phyloP scores from a whole-genome alignment of 1,140 invertebrate species.

The Dendrolimus punctatus region DNA sequence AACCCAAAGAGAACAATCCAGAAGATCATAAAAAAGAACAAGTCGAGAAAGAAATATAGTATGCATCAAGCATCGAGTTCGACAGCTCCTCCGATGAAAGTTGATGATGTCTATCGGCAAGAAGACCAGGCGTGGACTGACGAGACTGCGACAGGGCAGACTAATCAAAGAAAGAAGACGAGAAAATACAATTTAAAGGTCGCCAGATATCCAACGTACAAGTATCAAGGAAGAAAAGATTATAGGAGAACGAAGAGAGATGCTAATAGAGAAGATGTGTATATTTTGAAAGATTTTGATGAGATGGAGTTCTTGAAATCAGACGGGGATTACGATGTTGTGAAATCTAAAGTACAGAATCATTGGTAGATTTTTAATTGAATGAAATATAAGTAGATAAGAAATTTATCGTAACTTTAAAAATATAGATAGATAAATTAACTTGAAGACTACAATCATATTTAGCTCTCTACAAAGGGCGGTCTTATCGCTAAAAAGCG shows the following conservation, averaged over 20 bases:
- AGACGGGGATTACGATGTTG: conserved; percentile 36
- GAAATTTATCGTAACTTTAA: no score
- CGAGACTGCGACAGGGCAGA: conserved; percentile 25
- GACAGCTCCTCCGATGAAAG: conserved; percentile 15
- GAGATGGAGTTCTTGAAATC: conserved; percentile 42
- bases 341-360: conserved; percentile 39
- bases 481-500: no score
- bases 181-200: conserved; percentile 34
- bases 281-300: conserved; percentile 50
- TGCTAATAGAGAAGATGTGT: conserved; percentile 26
- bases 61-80: conserved; percentile 24
- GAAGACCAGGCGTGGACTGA: conserved; percentile 17
- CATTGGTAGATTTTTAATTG: conserved; percentile 32
- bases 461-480: no score
- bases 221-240: conserved; percentile 29
- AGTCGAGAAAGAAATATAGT: conserved; percentile 29
- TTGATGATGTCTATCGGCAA: conserved; percentile 10
- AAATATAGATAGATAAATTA: no score
- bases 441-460: no score
- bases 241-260: conserved; percentile 34
- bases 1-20: conserved; percentile 50
- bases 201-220: conserved; percentile 41
- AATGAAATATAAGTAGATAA: background rate
- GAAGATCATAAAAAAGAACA: conserved; percentile 59
- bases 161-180: conserved; percentile 26